These are phyloP conservation scores for Matsumurasca onukii DNA, from an alignment of 1,140 invertebrate species.

Conservation along the genomic window DNA sequence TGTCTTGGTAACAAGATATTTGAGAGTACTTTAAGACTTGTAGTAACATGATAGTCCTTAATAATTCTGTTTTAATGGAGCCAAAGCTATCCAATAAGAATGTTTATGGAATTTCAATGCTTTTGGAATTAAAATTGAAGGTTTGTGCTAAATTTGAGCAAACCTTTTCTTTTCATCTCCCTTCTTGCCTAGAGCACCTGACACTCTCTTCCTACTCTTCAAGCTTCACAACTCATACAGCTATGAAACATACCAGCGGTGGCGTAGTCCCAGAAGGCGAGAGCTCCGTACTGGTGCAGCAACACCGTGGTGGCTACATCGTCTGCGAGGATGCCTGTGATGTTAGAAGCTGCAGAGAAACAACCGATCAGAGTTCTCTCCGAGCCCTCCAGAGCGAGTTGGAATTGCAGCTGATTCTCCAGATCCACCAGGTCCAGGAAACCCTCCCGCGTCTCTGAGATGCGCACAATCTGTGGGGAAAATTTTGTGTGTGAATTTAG, in stretches of 20 bases:
- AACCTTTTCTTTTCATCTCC: no score
- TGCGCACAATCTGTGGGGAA: slow-evolving; percentile 65
- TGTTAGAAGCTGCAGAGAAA: slow-evolving; percentile 84
- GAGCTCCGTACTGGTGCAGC: slow-evolving; percentile 78
- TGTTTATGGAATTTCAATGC: no score
- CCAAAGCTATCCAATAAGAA: no score
- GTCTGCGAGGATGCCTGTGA: slow-evolving; percentile 86
- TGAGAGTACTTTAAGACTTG: no score
- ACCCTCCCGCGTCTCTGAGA: slow-evolving; percentile 75
- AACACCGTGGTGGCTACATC: slow-evolving; percentile 79
- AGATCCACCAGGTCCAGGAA: slow-evolving; percentile 76
- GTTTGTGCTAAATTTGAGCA: no score
- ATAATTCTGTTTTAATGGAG: no score
- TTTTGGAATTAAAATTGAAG: no score
- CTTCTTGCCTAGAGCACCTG: no score
- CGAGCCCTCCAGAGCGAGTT: slow-evolving; percentile 49
- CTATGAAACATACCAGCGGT: slow-evolving; percentile 64
- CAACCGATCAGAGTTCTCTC: slow-evolving; percentile 74
- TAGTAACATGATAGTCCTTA: no score
- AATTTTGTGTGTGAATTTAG: background rate
- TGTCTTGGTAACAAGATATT: no score
- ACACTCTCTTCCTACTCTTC: no score
- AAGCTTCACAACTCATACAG: no score
- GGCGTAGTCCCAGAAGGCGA: slow-evolving; percentile 90
- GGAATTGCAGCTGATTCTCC: slow-evolving; percentile 66